phyloP scores from a whole-genome alignment of 1,140 invertebrate species.

The Teleogryllus occipitalis region DNA sequence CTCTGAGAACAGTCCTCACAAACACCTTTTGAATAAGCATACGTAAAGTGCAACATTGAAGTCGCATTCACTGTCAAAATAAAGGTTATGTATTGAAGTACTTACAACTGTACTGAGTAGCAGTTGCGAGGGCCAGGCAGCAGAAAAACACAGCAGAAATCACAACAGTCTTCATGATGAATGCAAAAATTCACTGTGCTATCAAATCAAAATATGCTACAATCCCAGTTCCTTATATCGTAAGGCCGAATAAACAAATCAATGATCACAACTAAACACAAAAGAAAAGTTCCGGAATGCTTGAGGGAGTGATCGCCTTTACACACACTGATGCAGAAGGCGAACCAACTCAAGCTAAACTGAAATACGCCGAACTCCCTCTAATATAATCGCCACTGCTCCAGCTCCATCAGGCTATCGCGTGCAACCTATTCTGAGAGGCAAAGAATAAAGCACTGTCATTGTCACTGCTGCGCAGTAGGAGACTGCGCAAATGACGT shows the following conservation, averaged over 20 bases:
- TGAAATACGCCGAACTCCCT: background rate
- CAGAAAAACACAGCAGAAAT: background rate
- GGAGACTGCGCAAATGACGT: background rate
- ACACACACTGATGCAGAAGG: slow-evolving; percentile 86
- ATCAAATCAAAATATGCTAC: background rate
- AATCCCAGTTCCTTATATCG: too few species aligned
- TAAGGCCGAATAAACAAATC: background rate
- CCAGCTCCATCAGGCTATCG: background rate
- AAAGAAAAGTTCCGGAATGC: background rate
- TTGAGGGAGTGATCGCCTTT: slow-evolving; percentile 48
- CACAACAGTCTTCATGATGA: background rate
- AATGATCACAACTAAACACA: background rate
- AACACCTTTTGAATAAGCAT: background rate
- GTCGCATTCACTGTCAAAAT: background rate
- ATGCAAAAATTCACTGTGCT: background rate
- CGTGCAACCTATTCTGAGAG: background rate
- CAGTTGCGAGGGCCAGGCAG: background rate
- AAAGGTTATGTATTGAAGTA: background rate
- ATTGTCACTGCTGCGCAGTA: slow-evolving; percentile 5
- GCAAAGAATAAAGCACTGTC: background rate
- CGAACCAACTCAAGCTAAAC: slow-evolving; percentile 26
- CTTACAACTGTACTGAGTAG: slow-evolving; percentile 3
- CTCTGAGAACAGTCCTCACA: background rate
- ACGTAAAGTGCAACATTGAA: background rate
- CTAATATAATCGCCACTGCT: background rate